These are phyloP conservation scores for Boloria euphrosyne DNA, from an alignment of 2,888 invertebrate species.

Conservation along the genomic window DNA sequence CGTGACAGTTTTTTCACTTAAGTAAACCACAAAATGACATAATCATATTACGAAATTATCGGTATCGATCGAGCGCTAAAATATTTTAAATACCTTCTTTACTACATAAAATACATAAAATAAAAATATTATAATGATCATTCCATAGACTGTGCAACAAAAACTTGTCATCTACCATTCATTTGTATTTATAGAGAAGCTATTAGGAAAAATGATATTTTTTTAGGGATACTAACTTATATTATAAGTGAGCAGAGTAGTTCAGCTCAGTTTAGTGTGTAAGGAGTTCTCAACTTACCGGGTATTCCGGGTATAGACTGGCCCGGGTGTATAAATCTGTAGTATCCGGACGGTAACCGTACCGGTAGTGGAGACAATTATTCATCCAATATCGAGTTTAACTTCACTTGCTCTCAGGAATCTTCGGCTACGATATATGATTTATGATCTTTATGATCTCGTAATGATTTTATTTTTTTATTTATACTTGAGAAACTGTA, in stretches of 20 bases:
- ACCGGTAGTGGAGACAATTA: slow-evolving; percentile 81
- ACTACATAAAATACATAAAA: too few species aligned
- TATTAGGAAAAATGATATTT: too few species aligned
- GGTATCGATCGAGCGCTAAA: too few species aligned
- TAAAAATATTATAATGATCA: too few species aligned
- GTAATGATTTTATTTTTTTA: not conserved
- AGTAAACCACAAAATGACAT: too few species aligned
- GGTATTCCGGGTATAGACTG: slow-evolving; percentile 42
- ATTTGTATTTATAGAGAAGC: too few species aligned
- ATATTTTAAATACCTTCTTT: too few species aligned
- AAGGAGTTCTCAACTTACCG: slow-evolving; percentile 27
- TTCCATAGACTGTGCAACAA: too few species aligned
- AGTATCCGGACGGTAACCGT: slow-evolving; percentile 76
- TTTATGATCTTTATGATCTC: slow-evolving; percentile 4
- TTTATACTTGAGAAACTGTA: not conserved
- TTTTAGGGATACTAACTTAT: too few species aligned
- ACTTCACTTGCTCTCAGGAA: slow-evolving; percentile 77
- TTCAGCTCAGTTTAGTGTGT: not conserved
- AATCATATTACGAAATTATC: too few species aligned
- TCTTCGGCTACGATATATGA: slow-evolving; percentile 72
- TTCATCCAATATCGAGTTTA: slow-evolving; percentile 82
- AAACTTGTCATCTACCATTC: too few species aligned
- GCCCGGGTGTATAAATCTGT: slow-evolving; percentile 77
- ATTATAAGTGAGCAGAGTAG: not conserved
- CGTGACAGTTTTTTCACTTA: too few species aligned